Evolutionary conservation across 2,113 vertebrate species (phyloP), one percentile per base, ranked within the genome.

Genomic region (Cyphomyrus discorhynchus): DNA sequence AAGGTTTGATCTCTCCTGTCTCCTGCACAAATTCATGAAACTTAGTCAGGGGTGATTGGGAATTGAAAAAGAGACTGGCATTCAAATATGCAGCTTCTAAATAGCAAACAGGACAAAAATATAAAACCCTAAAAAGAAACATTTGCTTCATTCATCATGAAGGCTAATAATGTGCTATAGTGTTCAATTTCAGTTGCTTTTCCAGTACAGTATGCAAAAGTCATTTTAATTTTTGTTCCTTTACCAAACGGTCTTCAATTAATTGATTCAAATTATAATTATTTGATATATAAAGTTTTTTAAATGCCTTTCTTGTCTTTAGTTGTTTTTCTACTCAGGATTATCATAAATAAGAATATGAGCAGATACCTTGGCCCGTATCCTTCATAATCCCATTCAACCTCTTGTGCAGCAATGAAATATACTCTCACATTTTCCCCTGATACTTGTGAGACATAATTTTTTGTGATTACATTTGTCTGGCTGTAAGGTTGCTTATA

Each of bases 361-460:
- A 86, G 27, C 3, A 21, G 13, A 24, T 94, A 96, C 96, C 91
- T 94, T 5, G 93, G 93, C 74, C 95, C 95, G 5, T 95, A 95
- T 91, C 97, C 96, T 45, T 91, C 92, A 35, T 99, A 99, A 95
- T 97, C 97, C 98, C 98, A 99, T 90, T 94, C 93, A 88, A 98
- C 93, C 90, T 99, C 98, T 91, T 97, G 94, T 82, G 97, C 97
- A 88, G 98, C 96, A 46, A 99, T 98, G 83, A 96, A 99, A 88
- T 99, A 99, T 6, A 91, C 94, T 89, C 93, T 97, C 66, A 93
- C 93, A 0, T 97, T 97, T 7, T 95, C 95, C 3, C 92, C 95
- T 49, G 91, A 89, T 89, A 94, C 94, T 50, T 97, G 96, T 56
- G 98, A 91, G 88, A 97, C 96, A 91, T 95, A 95, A 31, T 92